These are phyloP conservation scores for Pseudococcus longispinus DNA, from an alignment of 2,888 invertebrate genomes.

Conservation along the genomic window DNA sequence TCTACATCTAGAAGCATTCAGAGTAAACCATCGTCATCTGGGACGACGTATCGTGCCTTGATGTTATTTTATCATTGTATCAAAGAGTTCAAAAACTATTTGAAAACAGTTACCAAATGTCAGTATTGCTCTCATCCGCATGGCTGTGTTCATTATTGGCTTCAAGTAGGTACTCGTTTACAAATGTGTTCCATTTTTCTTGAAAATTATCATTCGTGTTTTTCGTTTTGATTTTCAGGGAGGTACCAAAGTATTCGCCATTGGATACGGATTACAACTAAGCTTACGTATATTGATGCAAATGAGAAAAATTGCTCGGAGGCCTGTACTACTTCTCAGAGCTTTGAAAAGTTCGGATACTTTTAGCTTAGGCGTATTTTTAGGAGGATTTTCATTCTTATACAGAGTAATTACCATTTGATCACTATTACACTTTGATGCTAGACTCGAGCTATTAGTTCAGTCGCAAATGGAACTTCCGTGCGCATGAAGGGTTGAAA, in stretches of 20 bases:
- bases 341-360: constrained; percentile 68
- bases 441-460: no score
- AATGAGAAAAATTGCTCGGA: constrained; percentile 66
- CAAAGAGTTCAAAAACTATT: constrained; percentile 42
- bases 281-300: constrained; percentile 69
- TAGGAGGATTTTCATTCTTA: constrained; percentile 74
- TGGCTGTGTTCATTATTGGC: constrained; percentile 69
- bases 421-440: no score
- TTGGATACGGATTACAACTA: constrained; percentile 71
- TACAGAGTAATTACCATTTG: constrained; percentile 68
- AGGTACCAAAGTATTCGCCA: constrained; percentile 68
- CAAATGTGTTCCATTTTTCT: no score
- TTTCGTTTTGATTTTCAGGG: constrained; percentile 65
- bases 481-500: no score
- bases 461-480: no score
- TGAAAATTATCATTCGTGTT: no score
- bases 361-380: constrained; percentile 71
- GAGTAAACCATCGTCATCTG: not conserved
- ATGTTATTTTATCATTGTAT: constrained; percentile 28
- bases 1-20: not conserved
- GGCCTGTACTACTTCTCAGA: constrained; percentile 66
- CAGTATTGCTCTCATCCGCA: constrained; percentile 70
- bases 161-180: constrained; percentile 67
- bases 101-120: constrained; percentile 60
- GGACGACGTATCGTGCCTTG: not conserved